Evolutionary conservation across 2,888 invertebrate genomes (phyloP), one percentile per base, ranked within the genome.

Genomic region (Scrobipalpa costella): DNA sequence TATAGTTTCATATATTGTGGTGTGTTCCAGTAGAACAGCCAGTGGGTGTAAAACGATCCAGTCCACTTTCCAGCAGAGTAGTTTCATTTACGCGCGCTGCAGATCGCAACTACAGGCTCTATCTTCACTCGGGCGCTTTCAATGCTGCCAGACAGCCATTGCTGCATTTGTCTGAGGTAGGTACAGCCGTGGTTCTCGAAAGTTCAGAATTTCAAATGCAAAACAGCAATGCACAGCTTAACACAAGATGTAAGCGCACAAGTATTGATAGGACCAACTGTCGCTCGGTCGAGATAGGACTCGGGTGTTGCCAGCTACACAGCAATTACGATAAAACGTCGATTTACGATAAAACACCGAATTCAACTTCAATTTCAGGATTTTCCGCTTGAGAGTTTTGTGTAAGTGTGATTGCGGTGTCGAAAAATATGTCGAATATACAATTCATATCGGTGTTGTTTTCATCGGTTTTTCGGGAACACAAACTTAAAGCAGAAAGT

Each of bases 51-150:
- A 58, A 58, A 50, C 27, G 62, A 66, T 64, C 57, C 61, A 63
- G 57, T 62, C 62, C 19, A 63, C 67, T 66, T 63, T 66, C 66
- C 64, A 64, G 57, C 57, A 15, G 44, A 61, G 47, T 58, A 47
- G 66, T 47, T 67, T 64, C 59, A 67, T 66, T 68, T 66, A 64
- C 65, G 60, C 59, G 44, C 47, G 19, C 50, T 15, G 40, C 27
- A 21, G 49, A 49, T 49, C 49, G 49, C 49, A 52, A 21, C 50
- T 1, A 21, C 11, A 0, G 7, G 21, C 50, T 13, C 34, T 49
- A 44, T 36, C 49, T 17, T 33, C 33, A 17, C 9, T 2, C 49
- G 9, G 8, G 8, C n/a, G 44, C 36, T 44, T 44, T 44, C n/a
- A 15, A n/a, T 5, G 1, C 27, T 27, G 27, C n/a, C 5, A 5